Base-by-base conservation (phyloP, 2,113 vertebrate species). In the Meriones unguiculatus region DNA sequence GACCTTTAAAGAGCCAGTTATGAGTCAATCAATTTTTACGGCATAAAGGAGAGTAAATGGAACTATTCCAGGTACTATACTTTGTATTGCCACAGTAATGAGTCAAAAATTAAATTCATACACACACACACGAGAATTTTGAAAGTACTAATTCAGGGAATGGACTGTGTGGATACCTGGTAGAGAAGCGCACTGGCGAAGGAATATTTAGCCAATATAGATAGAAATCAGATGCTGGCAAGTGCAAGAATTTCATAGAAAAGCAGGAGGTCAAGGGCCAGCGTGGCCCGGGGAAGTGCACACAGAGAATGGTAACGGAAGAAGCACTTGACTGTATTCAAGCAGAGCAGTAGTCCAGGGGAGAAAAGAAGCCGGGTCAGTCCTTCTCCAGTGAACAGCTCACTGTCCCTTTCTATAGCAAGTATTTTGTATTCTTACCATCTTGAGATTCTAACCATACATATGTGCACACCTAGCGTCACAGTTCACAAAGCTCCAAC, bases 1-100 rank as follows among this genome's bases (percentile, higher is more conserved):
- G 67, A 93, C 38, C 85, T 94, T 96, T 92, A 96, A 89, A 90
- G 76, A 96, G 62, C 25, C 38, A 77, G 62, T 95, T 76, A 94
- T 76, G 89, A 95, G 70, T 89, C 93, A 96, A 94, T 59, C 28
- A 85, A 50, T 14, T 87, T 95, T 95, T 69, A 93, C 12, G 88
- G 50, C 52, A 59, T 41, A 76, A 87, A 46, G 67, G 38, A 91
- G 25, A 77, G 6, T 93, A 92, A 95, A 84, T 78, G 50, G 80
- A 41, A 84, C 35, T 87, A 87, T 50, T 89, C 67, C 46, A 97
- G 69, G 67, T 91, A 69, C 81, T 84, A 77, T 5, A 59, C 17
- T 95, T 91, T 86, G 73, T 73, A 80, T 88, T 85, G 64, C 1
- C 12, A 75, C 38, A 69, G 17, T 73, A 82, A 91, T 38, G 67